Evolutionary conservation across 1,140 invertebrate genomes (phyloP).

Genomic region (Aleiodes sp.): DNA sequence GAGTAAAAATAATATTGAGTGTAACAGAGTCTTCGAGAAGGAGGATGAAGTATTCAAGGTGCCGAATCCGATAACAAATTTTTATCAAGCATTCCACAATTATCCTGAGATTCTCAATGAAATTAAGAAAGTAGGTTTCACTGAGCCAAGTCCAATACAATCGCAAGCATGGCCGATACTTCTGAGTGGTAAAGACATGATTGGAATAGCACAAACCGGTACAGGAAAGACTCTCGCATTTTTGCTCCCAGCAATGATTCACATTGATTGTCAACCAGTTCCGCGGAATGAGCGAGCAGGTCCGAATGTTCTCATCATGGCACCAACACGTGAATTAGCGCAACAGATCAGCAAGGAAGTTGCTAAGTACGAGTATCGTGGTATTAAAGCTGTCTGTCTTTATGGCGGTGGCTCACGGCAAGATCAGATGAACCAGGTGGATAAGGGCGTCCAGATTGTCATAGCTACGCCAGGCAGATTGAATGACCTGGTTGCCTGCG

Average conservation of each 20-base stretch:
- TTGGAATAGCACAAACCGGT: constrained; percentile 93
- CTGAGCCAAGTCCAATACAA: constrained; percentile 89
- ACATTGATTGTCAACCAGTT: constrained; percentile 82
- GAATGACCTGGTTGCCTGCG: constrained; percentile 78
- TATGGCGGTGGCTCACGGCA: constrained; percentile 85
- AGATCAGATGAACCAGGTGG: constrained; percentile 77
- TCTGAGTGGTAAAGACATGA: constrained; percentile 85
- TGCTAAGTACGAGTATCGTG: constrained; percentile 84
- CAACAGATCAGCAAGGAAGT: constrained; percentile 91
- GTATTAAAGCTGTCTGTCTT: constrained; percentile 85
- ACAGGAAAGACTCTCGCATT: constrained; percentile 93
- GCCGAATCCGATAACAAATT: constrained; percentile 85
- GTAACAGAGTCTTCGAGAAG: constrained; percentile 64
- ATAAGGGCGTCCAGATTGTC: constrained; percentile 84
- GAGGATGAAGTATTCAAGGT: constrained; percentile 65
- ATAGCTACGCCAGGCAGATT: constrained; percentile 91
- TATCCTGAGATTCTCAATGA: constrained; percentile 71
- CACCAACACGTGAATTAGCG: constrained; percentile 91
- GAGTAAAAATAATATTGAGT: constrained; percentile 79
- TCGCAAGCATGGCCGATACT: constrained; percentile 90
- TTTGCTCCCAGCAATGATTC: constrained; percentile 88
- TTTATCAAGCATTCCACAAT: constrained; percentile 81
- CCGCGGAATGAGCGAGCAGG: constrained; percentile 76
- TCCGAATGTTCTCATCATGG: constrained; percentile 86
- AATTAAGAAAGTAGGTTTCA: constrained; percentile 85